Conservation (phyloP, 2,888 invertebrate species). For the Brassicogethes aeneus region DNA sequence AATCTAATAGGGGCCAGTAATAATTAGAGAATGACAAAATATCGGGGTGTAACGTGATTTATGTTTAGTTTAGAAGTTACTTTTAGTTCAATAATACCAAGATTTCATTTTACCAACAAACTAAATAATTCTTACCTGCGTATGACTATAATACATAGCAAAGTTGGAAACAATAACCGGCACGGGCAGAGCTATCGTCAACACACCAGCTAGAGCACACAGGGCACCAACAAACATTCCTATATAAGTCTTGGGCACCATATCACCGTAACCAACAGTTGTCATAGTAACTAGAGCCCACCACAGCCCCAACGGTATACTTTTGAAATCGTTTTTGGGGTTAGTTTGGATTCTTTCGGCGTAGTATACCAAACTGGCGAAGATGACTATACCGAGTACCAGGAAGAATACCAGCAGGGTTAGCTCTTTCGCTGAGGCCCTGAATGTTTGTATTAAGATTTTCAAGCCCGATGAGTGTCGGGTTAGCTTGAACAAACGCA, state of each 20-base stretch:
- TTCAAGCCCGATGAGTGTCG: slow-evolving; percentile 96
- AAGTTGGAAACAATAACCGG: slow-evolving; percentile 99
- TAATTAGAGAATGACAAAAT: no score
- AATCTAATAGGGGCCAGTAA: no score
- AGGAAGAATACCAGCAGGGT: slow-evolving; percentile 95
- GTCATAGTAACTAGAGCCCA: slow-evolving; percentile 99
- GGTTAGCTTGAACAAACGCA: slow-evolving; percentile 94
- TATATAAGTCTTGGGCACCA: slow-evolving; percentile 96
- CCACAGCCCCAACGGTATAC: slow-evolving; percentile 96
- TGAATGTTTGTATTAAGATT: slow-evolving; percentile 95
- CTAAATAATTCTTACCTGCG: slow-evolving; percentile 42
- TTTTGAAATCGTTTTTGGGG: slow-evolving; percentile 95
- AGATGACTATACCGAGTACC: slow-evolving; percentile 95
- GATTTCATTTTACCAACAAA: no score
- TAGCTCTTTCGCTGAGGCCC: slow-evolving; percentile 94
- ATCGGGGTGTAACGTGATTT: no score
- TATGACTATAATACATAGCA: slow-evolving; percentile 92
- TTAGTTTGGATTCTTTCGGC: slow-evolving; percentile 88
- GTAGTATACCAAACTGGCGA: slow-evolving; percentile 96
- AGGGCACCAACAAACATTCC: slow-evolving; percentile 98
- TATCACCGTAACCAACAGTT: slow-evolving; percentile 96
- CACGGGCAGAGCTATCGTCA: slow-evolving; percentile 97
- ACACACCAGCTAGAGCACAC: slow-evolving; percentile 95
- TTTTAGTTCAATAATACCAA: no score
- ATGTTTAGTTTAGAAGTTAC: no score